phyloP scores from a whole-genome alignment of 2,888 invertebrate genomes.

The Melanotus villosus region DNA sequence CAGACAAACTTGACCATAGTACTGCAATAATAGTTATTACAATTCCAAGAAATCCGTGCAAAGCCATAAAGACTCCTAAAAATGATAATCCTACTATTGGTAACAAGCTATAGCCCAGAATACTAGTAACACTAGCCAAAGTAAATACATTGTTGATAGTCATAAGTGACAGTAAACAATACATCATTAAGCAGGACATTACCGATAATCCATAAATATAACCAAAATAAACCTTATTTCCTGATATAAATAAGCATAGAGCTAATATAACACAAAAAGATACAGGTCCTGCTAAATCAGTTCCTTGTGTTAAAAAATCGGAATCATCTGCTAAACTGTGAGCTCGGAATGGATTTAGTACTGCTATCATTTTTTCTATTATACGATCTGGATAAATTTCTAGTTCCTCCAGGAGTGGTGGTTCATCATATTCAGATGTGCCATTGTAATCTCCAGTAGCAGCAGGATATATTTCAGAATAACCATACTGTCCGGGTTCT shows the following conservation, averaged over 20 bases:
- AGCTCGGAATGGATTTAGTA: constrained; percentile 86
- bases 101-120: constrained; percentile 93
- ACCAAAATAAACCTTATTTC: constrained; percentile 89
- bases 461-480: constrained; percentile 68
- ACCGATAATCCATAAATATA: constrained; percentile 95
- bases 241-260: constrained; percentile 77
- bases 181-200: constrained; percentile 92
- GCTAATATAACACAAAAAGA: constrained; percentile 87
- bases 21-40: constrained; percentile 79
- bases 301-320: constrained; percentile 82
- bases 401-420: constrained; percentile 90
- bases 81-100: constrained; percentile 92
- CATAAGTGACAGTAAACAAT: constrained; percentile 88
- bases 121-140: constrained; percentile 85
- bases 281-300: constrained; percentile 94
- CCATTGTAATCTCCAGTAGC: constrained; percentile 62
- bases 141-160: constrained; percentile 78
- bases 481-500: constrained; percentile 55
- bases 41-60: constrained; percentile 82
- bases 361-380: constrained; percentile 89
- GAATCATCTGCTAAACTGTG: constrained; percentile 82
- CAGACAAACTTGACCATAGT: constrained; percentile 92
- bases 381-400: constrained; percentile 93
- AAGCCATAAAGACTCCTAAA: constrained; percentile 81
- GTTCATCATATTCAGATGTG: constrained; percentile 72